Base-by-base conservation (phyloP, 2,113 vertebrate genomes). In the Dolichallabes microphthalmus region DNA sequence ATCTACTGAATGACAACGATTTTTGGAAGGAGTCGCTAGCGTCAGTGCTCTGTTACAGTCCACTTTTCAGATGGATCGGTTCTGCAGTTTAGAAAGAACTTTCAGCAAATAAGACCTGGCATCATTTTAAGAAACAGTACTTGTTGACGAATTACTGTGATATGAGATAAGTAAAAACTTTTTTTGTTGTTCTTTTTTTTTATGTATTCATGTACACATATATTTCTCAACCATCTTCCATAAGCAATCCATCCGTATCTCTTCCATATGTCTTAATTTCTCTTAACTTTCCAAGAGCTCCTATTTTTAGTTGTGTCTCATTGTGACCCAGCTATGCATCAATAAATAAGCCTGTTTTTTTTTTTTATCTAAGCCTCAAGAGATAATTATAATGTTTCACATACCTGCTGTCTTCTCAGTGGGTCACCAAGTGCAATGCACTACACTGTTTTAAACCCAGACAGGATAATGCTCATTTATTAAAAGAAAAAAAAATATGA, bases 381-480 rank as follows among this genome's bases (percentile, higher is more conserved):
- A 69, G 85, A 83, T 86, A 86, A 88, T 88, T 84, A 78, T 82
- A 86, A 58, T 85, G 71, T 76, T 86, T 84, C 78, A 88, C 45
- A 63, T 85, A 83, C 85, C 85, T 76, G 85, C 82, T 79, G 78
- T 86, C 61, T 76, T 57, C 61, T 68, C 69, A 8, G 71, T 77
- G 55, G 85, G 63, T 73, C 50, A 69, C 82, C 27, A 52, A 82
- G 68, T 77, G 9, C 4, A 80, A 84, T 55, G 84, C 76, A 86
- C 50, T 80, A 76, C 14, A 71, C 39, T 82, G n/a, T 85, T 58
- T 79, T 69, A 79, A 69, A 84, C 45, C 35, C 74, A 83, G 55
- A 19, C 32, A 64, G 25, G 14, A 80, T 80, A 52, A 52, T 52
- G 35, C n/a, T 14, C 35, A 27, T 64, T 52, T 22, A 52, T 63